Percentiles rank a stretch among this genome's conserved stretches.
phyloP scores from a whole-genome alignment of 2,888 invertebrate species.

The Vanessa cardui region DNA sequence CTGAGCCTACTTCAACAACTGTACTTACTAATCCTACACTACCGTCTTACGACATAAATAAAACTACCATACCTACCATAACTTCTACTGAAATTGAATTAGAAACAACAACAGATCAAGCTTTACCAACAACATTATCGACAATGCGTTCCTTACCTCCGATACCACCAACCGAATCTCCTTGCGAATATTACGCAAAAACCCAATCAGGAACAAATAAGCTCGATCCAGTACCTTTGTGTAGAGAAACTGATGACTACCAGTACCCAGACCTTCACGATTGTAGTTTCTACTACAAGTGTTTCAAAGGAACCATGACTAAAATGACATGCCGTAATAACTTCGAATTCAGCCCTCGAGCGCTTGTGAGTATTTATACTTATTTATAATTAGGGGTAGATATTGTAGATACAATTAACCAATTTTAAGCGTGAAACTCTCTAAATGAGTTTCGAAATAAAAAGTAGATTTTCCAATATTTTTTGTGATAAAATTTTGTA shows the following conservation, averaged over 20 bases:
- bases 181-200: constrained; percentile 14
- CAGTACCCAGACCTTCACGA: constrained; percentile 25
- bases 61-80: not conserved
- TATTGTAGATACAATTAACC: too few species aligned
- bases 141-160: constrained; percentile 18
- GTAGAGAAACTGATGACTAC: constrained; percentile 14
- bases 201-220: not conserved
- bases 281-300: constrained; percentile 31
- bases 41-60: not conserved
- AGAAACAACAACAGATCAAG: constrained; percentile 7
- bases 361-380: constrained; percentile 34
- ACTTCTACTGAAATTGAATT: not conserved
- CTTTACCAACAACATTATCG: not conserved
- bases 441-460: too few species aligned
- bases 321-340: constrained; percentile 29
- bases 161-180: constrained; percentile 17
- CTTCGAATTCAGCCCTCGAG: constrained; percentile 34
- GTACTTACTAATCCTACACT: not conserved
- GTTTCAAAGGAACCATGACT: constrained; percentile 23
- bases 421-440: too few species aligned
- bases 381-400: not conserved
- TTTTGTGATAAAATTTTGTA: too few species aligned
- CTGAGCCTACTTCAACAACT: not conserved
- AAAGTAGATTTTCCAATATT: too few species aligned
- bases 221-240: not conserved